A percentile compares a stretch with the other conserved stretches of the same genome.
phyloP scores from a whole-genome alignment of 2,797 vertebrate species.

The Heliangelus exortis region DNA sequence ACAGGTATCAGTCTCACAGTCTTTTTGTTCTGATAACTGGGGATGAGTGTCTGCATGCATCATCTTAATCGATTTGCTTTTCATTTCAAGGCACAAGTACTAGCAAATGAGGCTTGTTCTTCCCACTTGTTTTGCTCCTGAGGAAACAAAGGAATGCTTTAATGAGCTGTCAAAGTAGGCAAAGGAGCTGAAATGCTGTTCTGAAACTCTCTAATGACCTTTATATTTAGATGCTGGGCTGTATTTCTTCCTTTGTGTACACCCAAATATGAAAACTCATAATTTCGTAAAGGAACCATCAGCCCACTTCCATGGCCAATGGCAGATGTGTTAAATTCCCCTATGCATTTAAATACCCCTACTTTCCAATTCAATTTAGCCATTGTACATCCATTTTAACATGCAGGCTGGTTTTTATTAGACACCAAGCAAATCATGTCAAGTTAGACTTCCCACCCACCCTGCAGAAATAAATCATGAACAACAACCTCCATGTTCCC shows the following conservation, averaged over 20 bases:
- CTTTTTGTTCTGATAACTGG: slow-evolving; percentile 21
- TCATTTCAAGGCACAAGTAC: slow-evolving; percentile 31
- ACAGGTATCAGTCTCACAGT: neutral
- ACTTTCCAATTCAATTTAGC: slow-evolving; percentile 55
- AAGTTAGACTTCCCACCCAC: neutral
- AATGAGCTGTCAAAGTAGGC: slow-evolving; percentile 4
- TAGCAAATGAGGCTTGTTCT: slow-evolving; percentile 32
- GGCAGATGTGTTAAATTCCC: slow-evolving; percentile 46
- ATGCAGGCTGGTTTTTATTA: slow-evolving; percentile 26
- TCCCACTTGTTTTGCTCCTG: neutral
- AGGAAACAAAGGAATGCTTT: slow-evolving; percentile 37
- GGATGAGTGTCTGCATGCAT: neutral
- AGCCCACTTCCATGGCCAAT: slow-evolving; percentile 31
- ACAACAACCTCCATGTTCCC: neutral
- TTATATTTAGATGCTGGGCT: neutral
- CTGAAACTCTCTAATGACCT: slow-evolving; percentile 16
- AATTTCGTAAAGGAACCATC: slow-evolving; percentile 56
- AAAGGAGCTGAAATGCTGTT: slow-evolving; percentile 10
- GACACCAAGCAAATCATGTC: slow-evolving; percentile 35
- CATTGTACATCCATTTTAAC: slow-evolving; percentile 54
- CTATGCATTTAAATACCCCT: slow-evolving; percentile 71
- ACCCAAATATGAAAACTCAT: neutral
- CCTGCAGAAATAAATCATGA: neutral
- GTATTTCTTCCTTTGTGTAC: slow-evolving; percentile 24
- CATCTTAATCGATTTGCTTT: slow-evolving; percentile 27